Percentiles rank a stretch among this genome's conserved stretches.
Conservation (phyloP, 2,797 vertebrate genomes). For the Ataeniobius toweri region DNA sequence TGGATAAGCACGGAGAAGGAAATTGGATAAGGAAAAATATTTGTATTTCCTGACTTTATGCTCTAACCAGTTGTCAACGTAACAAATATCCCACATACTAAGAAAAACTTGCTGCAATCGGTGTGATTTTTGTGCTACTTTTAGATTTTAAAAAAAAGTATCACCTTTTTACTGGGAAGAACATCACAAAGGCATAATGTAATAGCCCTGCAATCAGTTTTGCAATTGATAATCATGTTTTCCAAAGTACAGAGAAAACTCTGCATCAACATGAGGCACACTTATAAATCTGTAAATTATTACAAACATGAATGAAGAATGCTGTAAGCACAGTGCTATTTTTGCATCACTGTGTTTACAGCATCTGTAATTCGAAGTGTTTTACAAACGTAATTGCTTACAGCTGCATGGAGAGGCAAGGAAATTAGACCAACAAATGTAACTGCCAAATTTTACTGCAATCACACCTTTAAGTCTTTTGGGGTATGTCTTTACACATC, state of each 20-base stretch:
- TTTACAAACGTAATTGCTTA: not conserved
- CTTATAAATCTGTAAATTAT: not conserved
- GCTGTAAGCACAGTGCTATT: not conserved
- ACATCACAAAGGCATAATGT: not conserved
- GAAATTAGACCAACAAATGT: not conserved
- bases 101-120: not conserved
- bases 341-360: not conserved
- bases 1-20: not conserved
- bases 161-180: not conserved
- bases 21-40: not conserved
- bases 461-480: too few relatives aligned
- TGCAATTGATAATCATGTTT: not conserved
- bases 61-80: not conserved
- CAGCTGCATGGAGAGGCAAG: not conserved
- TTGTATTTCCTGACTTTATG: not conserved
- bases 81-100: not conserved
- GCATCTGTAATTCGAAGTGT: not conserved
- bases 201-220: not conserved
- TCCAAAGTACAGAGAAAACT: not conserved
- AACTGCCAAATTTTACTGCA: not conserved
- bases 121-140: not conserved
- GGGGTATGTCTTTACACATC: too few relatives aligned
- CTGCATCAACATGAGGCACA: not conserved
- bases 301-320: not conserved
- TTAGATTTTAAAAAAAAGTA: not conserved